Percentiles rank a stretch among this genome's conserved stretches.
Conservation (phyloP, 2,797 vertebrate species). For the Forpus xanthops region DNA sequence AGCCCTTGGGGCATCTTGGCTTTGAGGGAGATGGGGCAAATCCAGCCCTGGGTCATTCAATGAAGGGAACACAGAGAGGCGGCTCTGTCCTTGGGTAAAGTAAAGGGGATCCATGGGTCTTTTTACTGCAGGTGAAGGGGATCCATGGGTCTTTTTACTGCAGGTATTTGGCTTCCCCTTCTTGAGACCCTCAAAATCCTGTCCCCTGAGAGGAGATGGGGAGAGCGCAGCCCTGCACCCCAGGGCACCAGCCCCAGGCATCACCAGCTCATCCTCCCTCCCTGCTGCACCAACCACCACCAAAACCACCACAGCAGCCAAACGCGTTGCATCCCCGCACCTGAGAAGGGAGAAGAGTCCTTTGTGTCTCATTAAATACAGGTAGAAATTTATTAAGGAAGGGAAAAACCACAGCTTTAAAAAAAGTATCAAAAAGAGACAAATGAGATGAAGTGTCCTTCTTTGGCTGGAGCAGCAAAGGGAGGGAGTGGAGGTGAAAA, state of each 20-base stretch:
- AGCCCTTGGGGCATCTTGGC: not conserved
- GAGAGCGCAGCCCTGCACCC: not conserved
- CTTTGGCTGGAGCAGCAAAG: constrained; percentile 36
- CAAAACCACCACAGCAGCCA: not conserved
- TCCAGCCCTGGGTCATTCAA: not conserved
- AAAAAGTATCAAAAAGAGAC: constrained; percentile 61
- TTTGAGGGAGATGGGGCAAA: not conserved
- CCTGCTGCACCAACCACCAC: not conserved
- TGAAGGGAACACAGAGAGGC: not conserved
- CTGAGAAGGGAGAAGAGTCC: not conserved
- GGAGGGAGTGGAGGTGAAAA: not conserved
- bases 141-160: not conserved
- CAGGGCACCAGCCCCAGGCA: not conserved
- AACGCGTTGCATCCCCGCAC: accelerated
- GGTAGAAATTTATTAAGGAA: constrained; percentile 48
- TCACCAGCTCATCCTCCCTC: not conserved
- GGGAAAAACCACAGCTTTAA: not conserved
- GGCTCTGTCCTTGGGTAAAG: not conserved
- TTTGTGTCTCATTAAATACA: constrained; percentile 27
- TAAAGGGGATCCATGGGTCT: not conserved
- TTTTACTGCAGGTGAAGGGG: not conserved
- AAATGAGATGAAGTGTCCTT: not conserved
- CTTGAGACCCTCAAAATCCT: not conserved
- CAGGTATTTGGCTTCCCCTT: not conserved
- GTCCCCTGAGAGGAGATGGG: accelerated